These are phyloP conservation scores for Achlya flavicornis DNA, from an alignment of 2,888 invertebrate genomes.

Conservation along the genomic window DNA sequence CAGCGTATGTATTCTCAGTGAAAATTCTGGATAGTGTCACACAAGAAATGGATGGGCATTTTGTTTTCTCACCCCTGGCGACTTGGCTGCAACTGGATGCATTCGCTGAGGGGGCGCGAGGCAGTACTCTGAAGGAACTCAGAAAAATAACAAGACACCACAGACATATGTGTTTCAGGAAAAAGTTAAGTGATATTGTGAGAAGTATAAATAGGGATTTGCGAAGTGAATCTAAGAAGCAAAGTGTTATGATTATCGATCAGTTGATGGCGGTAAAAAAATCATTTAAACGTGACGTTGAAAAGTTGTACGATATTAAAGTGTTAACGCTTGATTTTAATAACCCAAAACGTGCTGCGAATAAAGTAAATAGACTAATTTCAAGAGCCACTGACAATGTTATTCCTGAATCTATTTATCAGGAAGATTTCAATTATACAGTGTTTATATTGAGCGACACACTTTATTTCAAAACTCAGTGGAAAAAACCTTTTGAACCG, in stretches of 20 bases:
- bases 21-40: constrained; percentile 57
- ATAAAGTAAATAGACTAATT: constrained; percentile 46
- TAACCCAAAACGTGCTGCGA: constrained; percentile 39
- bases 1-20: constrained; percentile 62
- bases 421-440: constrained; percentile 54
- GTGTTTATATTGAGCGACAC: constrained; percentile 57
- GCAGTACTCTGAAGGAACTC: constrained; percentile 53
- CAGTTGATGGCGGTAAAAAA: constrained; percentile 50
- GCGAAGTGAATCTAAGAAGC: constrained; percentile 39
- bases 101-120: constrained; percentile 59
- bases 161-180: constrained; percentile 52
- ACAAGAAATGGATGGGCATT: constrained; percentile 55
- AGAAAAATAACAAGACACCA: constrained; percentile 54
- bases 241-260: constrained; percentile 56
- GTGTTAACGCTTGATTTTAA: constrained; percentile 53
- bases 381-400: constrained; percentile 41
- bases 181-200: constrained; percentile 46
- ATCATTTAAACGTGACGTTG: constrained; percentile 43
- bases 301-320: constrained; percentile 46
- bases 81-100: constrained; percentile 65
- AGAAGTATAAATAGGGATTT: constrained; percentile 46
- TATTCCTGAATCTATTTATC: constrained; percentile 42
- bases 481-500: constrained; percentile 57
- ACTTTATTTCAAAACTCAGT: constrained; percentile 55
- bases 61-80: constrained; percentile 64